Percentiles rank a stretch among this genome's conserved stretches.
These are phyloP conservation scores for Ophion ventricosus DNA, from an alignment of 2,888 invertebrate species.

Conservation along the genomic window DNA sequence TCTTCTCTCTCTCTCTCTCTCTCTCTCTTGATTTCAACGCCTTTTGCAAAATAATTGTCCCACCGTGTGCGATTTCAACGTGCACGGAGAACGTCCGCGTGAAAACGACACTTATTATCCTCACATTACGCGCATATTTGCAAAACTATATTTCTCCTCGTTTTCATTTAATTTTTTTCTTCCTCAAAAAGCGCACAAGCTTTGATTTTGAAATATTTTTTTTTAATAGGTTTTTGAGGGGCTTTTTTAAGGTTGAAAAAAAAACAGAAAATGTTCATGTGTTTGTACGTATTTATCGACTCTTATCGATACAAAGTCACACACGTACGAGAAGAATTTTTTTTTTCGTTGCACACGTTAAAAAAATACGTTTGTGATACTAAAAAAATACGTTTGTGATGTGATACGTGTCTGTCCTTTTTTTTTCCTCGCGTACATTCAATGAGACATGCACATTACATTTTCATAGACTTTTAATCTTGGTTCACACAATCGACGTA, in stretches of 20 bases:
- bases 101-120: neutral
- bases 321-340: neutral
- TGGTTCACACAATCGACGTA: neutral
- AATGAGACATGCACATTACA: neutral
- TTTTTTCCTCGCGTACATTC: neutral
- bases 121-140: neutral
- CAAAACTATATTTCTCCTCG: neutral
- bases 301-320: too few relatives aligned
- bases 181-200: neutral
- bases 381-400: neutral
- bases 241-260: too few relatives aligned
- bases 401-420: neutral
- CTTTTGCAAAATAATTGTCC: constrained; percentile 44
- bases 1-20: constrained; percentile 45
- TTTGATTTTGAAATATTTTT: too few relatives aligned
- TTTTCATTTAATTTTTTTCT: neutral
- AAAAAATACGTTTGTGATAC: neutral
- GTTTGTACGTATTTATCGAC: too few relatives aligned
- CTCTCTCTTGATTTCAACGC: constrained; percentile 50
- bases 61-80: neutral
- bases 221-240: too few relatives aligned
- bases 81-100: neutral
- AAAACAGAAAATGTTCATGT: too few relatives aligned
- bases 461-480: neutral
- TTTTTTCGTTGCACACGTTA: neutral